Evolutionary conservation across 2,888 invertebrate species (phyloP), one percentile per base, ranked within the genome.

Genomic region (Actias luna): DNA sequence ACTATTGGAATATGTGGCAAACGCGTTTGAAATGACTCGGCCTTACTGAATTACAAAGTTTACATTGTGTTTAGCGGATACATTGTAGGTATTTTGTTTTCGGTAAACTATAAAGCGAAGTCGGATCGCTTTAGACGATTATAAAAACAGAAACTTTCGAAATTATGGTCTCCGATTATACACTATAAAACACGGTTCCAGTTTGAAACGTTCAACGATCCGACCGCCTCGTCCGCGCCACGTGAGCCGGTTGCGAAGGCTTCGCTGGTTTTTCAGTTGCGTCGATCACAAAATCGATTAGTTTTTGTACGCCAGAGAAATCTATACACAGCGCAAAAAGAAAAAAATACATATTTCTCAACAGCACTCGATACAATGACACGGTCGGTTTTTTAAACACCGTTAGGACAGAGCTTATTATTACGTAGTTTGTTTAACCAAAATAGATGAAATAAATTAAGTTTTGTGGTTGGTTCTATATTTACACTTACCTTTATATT

Each of bases 281-380:
- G 18, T 29, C 59, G 59, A 39, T 27, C 31, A 33, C 22, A 50
- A 63, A 63, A 74, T 83, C 80, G 77, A 81, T 83, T 79, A 77
- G 71, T 82, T 83, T 85, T 82, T 82, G 72, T 80, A 65, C 69
- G 72, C 62, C 72, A 67, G 78, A 77, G 83, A 84, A 84, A 84
- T 82, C 79, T 80, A 80, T 76, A 69, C 66, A 55, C 60, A 67
- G 67, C 73, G 68, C 59, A 63, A 74, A 75, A 50, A 74, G 68
- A 58, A 63, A 74, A 75, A 50, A 74, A 68, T 70, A 69, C 65
- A 75, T 29, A 67, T 73, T 75, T 75, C 72, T 73, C 71, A 70
- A 73, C 71, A 77, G 72, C 69, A 67, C 68, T 66, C 69, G 67
- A 69, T 69, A 64, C 78, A 76, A 77, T 79, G 79, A 76, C 76